Conservation (phyloP, 2,888 invertebrate genomes). For the Timema podura region DNA sequence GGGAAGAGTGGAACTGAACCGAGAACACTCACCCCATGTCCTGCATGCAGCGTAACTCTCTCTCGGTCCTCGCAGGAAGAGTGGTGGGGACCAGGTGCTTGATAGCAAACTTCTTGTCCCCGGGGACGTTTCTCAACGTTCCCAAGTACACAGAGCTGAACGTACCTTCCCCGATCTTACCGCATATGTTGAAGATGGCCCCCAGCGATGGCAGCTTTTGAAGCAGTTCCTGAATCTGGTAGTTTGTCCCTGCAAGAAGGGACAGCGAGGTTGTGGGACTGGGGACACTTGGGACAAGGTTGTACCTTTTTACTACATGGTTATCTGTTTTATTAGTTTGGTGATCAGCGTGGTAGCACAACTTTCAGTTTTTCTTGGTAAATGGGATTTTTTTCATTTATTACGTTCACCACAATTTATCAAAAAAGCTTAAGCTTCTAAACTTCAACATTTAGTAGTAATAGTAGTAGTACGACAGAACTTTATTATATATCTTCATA, state of each 20-base stretch:
- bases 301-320: no score
- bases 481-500: no score
- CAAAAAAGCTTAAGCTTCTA: no score
- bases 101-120: slow-evolving; percentile 59
- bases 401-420: no score
- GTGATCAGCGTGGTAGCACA: no score
- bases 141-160: slow-evolving; percentile 85
- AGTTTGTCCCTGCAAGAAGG: slow-evolving; percentile 43
- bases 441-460: no score
- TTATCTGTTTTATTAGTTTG: no score
- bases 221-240: slow-evolving; percentile 46
- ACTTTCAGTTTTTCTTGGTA: no score
- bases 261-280: slow-evolving; percentile 65
- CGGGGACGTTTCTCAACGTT: slow-evolving; percentile 50
- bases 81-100: slow-evolving; percentile 86
- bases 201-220: slow-evolving; percentile 57
- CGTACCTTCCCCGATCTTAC: slow-evolving; percentile 77
- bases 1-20: no score
- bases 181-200: slow-evolving; percentile 61
- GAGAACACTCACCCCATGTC: slow-evolving; percentile 68
- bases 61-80: slow-evolving; percentile 74
- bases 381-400: no score
- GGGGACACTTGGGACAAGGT: no score
- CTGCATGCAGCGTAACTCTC: slow-evolving; percentile 74
- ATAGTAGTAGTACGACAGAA: no score